Evolutionary conservation across 37 sponge, comb jelly and placozoan genomes (phyloP), one percentile per base, ranked within the genome.

Genomic region (Tethya wilhelma): DNA sequence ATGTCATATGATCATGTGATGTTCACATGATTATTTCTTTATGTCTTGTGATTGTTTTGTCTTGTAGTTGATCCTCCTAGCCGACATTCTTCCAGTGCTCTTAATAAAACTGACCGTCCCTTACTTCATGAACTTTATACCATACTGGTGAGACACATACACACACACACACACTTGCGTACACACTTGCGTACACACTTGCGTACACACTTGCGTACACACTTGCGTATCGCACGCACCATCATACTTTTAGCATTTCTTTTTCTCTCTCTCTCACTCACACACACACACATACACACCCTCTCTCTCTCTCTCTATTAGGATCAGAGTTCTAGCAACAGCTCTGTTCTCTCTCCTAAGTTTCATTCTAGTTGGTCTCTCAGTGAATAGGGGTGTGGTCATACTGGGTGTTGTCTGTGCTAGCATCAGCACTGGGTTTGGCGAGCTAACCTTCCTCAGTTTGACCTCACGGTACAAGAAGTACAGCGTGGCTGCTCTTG

Each of bases 361-460:
- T 36, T 91, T 87, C 40, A 38, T 87, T 6, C 36, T 83, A 8
- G 89, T 91, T 29, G 87, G 75, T 38, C 30, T 89, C 28, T 69
- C 86, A 4, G 36, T 53, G 42, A 75, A 28, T 25, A 75, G 57
- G 8, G 22, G 69, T n/a, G 44, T 93, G 41, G 71, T 93, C 2
- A 67, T 93, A 37, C 53, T 88, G 17, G 96, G 96, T n/a, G 96
- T 95, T 5, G 92, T 81, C 17, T 82, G 65, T 89, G 96, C 93
- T 30, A 89, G 90, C 25, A 79, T 92, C 41, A 55, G 83, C n/a
- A 74, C 93, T 7, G 96, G 96, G 25, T 82, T 95, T 77, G 96
- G 93, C 17, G 96, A 95, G 67, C 74, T 95, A 20, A 86, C 86
- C 19, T 95, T 89, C 70, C 92, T 95, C 62, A 89, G 92, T 58